phyloP scores from a whole-genome alignment of 2,797 vertebrate genomes.

The Anisognathus igniventris region DNA sequence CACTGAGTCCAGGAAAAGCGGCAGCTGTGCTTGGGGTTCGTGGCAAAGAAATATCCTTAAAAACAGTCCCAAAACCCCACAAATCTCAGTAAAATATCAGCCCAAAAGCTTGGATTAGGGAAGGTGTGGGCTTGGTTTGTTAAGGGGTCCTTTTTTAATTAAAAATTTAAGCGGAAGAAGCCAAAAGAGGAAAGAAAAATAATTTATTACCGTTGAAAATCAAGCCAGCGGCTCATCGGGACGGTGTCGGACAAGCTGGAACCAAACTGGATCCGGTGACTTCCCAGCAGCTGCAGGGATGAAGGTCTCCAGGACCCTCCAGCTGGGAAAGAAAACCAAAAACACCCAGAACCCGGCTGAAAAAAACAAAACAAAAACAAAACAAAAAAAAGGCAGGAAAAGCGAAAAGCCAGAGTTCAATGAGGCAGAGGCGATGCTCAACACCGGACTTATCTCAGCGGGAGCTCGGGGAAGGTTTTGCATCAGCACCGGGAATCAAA shows the following conservation, averaged over 20 bases:
- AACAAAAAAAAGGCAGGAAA: background rate
- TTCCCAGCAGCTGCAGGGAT: background rate
- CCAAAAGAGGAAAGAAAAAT: background rate
- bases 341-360: background rate
- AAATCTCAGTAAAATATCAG: background rate
- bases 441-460: background rate
- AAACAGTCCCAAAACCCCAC: rapidly evolving
- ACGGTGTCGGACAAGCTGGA: background rate
- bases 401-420: background rate
- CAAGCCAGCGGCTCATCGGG: background rate
- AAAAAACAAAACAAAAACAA: background rate
- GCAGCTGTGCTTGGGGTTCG: rapidly evolving
- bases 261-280: background rate
- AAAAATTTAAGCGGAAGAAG: background rate
- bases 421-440: background rate
- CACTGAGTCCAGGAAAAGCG: rapidly evolving
- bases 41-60: background rate
- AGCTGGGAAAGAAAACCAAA: background rate
- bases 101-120: background rate
- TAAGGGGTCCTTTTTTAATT: background rate
- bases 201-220: background rate
- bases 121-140: background rate
- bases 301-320: background rate
- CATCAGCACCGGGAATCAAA: background rate
- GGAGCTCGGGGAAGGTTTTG: background rate